These are phyloP conservation scores for Mesoligia furuncula DNA, from an alignment of 2,888 invertebrate species.

Conservation along the genomic window DNA sequence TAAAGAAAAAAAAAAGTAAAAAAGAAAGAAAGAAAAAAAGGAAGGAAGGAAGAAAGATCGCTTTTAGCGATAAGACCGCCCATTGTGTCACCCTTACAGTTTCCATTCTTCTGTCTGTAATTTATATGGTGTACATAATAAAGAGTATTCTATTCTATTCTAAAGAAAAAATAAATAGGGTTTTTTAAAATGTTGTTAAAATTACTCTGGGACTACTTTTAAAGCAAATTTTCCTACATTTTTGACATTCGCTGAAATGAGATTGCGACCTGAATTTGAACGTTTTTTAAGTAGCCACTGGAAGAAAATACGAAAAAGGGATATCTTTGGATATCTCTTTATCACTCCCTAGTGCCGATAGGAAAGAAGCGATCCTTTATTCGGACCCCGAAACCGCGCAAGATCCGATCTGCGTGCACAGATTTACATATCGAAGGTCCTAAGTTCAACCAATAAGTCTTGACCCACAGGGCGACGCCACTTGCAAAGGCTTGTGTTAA, in stretches of 20 bases:
- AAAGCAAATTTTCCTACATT: background rate
- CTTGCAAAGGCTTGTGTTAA: background rate
- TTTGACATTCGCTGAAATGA: background rate
- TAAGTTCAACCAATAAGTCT: background rate
- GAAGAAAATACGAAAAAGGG: conserved; percentile 4
- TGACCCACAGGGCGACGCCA: background rate
- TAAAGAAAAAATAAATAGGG: too few relatives aligned
- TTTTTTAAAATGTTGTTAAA: background rate
- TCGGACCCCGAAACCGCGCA: conserved; percentile 2
- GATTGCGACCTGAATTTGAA: background rate
- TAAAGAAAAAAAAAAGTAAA: too few relatives aligned
- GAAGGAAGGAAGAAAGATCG: too few relatives aligned
- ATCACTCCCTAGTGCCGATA: background rate
- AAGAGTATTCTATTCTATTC: background rate
- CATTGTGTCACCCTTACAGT: too few relatives aligned
- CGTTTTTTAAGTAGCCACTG: background rate
- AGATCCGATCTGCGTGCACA: conserved; percentile 7
- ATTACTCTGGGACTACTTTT: background rate
- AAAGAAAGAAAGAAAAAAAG: too few relatives aligned
- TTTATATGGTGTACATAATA: too few relatives aligned
- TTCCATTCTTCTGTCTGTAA: too few relatives aligned
- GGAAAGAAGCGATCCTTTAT: conserved; percentile 13
- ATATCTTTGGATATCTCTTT: conserved; percentile 1
- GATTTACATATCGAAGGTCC: conserved; percentile 35
- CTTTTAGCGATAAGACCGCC: too few relatives aligned